Percentiles rank a stretch among this genome's conserved stretches.
phyloP scores from a whole-genome alignment of 2,888 invertebrate species.

The Spodoptera picta region DNA sequence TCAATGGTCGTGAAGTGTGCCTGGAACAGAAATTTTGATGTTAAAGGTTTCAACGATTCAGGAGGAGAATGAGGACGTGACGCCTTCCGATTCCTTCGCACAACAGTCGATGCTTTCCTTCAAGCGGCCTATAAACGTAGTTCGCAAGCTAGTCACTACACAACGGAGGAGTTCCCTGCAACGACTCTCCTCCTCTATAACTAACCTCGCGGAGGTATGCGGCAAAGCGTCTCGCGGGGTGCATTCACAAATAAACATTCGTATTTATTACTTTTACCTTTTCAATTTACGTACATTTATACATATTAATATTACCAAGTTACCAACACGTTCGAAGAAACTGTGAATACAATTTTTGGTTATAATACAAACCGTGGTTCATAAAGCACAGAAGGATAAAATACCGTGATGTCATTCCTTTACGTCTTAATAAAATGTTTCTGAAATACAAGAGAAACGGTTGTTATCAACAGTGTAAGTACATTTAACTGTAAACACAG shows the following conservation, averaged over 20 bases:
- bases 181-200: conserved; percentile 84
- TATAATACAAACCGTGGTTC: too few relatives aligned
- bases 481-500: not conserved
- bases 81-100: conserved; percentile 75
- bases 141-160: conserved; percentile 86
- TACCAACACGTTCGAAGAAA: too few relatives aligned
- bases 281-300: too few relatives aligned
- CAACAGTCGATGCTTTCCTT: conserved; percentile 80
- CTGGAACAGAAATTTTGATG: conserved; percentile 70
- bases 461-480: conserved; percentile 4
- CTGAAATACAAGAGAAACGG: not conserved
- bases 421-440: not conserved
- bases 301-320: too few relatives aligned
- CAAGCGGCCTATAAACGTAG: conserved; percentile 83
- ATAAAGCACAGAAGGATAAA: too few relatives aligned
- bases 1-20: conserved; percentile 44
- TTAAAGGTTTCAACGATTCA: conserved; percentile 82
- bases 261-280: conserved; percentile 10
- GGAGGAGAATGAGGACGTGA: conserved; percentile 78
- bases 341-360: too few relatives aligned
- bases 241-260: conserved; percentile 68
- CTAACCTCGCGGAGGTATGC: conserved; percentile 87
- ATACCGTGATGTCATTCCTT: too few relatives aligned
- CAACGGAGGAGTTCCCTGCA: conserved; percentile 85
- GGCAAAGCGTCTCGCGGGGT: conserved; percentile 68